Base-by-base conservation (phyloP, 2,888 invertebrate genomes). In the Patella ulyssiponensis region DNA sequence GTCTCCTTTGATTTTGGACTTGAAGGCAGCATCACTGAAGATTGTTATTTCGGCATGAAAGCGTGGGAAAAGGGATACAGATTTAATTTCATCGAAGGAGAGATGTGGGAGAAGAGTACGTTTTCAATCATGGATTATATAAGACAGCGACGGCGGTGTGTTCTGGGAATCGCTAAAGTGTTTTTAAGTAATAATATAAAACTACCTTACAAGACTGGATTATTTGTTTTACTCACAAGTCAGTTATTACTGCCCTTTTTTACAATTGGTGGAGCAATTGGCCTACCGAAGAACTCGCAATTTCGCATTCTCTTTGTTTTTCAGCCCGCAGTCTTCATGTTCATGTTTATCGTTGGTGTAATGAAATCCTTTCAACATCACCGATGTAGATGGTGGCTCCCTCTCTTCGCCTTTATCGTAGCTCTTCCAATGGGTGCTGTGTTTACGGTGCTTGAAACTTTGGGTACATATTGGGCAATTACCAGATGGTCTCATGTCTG, bases 51-150 rank as follows among this genome's bases (percentile, higher is more conserved):
- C 81, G 88, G 83, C 11, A 79, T 88, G 77, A 83, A 83, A 54
- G 86, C 86, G 12, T 85, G 82, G 84, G 83, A 83, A 27, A 82
- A 84, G 70, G 88, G 88, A 2, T 83, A 87, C 76, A 81, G 79
- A 75, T 88, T 88, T 81, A 86, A 84, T 1, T 87, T 86, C 76
- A 83, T 88, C 52, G 86, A 88, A 73, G 88, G 88, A 14, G 88
- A 87, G 75, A 88, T 88, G 88, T 85, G 85, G 83, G 87, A 88
- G 64, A 85, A 86, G 58, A 87, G 87, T 77, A 85, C 88, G 7
- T 88, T 88, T 73, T 85, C 86, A 9, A 71, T 82, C 0, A 78
- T 82, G 71, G 87, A 88, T 73, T 88, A 83, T 69, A 80, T 88
- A 12, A 80, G 82, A 27, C 87, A 87, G 75, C 77, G 88, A 64